Base-by-base conservation (phyloP, 2,888 invertebrate species). In the Plusia festucae region DNA sequence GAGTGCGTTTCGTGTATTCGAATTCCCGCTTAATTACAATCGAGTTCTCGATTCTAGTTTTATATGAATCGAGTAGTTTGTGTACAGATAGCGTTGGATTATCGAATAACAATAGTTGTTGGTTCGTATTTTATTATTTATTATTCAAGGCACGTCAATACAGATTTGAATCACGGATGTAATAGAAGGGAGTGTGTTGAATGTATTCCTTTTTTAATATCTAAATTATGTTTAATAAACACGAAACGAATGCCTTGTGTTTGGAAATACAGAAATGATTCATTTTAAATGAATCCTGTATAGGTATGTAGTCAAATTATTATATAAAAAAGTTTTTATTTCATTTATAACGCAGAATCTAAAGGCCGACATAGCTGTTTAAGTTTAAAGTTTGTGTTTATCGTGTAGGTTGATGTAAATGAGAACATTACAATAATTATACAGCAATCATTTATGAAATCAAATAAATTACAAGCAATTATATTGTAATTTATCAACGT, bases 161-260 rank as follows among this genome's bases (percentile, higher is more conserved):
- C 0, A 61, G 73, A 74, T 75, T 65, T 52, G 34, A 64, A 79
- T 75, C 74, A 57, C 68, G 69, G 70, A 77, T 72, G 65, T 69
- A 69, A 73, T 62, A 53, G 53, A 53, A 57, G 66, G 72, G 61
- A 60, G 60, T 68, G 60, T 68, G 71, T 62, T 60, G n/a, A 60
- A 57, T 67, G 34, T 56, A 40, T 56, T 66, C 24, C 60, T 51
- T 2, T n/a, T 32, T 62, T 64, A 46, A 59, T 56, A 56, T 32
- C 40, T 5, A 58, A 51, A 24, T 53, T 44, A 46, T 60, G 13
- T 51, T 40, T 59, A 3, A 65, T 51, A 49, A 49, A 57, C 22
- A 60, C n/a, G 27, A 51, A 66, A 51, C 52, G 20, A 60, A 51
- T 56, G 46, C 58, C 57, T 57, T 18, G 8, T 6, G n/a, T 49